Evolutionary conservation across 2,113 vertebrate species (phyloP).

Genomic region (Bos javanicus): DNA sequence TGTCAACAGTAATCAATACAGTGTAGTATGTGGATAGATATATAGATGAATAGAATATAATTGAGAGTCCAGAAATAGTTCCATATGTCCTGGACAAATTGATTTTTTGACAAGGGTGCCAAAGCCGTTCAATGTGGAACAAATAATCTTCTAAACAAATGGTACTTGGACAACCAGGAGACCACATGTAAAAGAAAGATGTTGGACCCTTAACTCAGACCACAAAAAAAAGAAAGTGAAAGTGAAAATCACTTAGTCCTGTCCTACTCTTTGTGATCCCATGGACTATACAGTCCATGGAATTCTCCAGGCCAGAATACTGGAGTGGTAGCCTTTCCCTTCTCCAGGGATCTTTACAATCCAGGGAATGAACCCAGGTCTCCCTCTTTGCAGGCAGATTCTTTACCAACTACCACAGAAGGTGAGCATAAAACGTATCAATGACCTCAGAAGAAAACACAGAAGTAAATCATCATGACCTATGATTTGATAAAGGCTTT

Average conservation of each 20-base stretch:
- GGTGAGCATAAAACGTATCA: neutral
- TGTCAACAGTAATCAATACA: neutral
- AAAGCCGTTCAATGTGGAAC: neutral
- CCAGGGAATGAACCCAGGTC: neutral
- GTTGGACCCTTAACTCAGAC: neutral
- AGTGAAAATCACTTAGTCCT: accelerated
- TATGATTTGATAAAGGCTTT: neutral
- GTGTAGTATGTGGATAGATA: neutral
- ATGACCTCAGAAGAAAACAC: neutral
- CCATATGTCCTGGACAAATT: neutral
- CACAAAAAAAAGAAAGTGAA: neutral
- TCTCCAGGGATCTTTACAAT: neutral
- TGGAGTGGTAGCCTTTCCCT: neutral
- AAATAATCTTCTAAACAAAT: neutral
- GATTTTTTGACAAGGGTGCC: neutral
- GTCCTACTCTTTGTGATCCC: neutral
- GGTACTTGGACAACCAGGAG: neutral
- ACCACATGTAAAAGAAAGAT: neutral
- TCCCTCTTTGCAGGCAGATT: neutral
- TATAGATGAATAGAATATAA: neutral
- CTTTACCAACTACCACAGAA: neutral
- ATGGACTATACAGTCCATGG: neutral
- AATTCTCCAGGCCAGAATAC: neutral
- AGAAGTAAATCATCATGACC: neutral
- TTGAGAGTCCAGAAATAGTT: neutral